Percentiles rank a stretch among this genome's conserved stretches.
Conservation (phyloP, 1,140 invertebrate genomes). For the Drosophila azteca region DNA sequence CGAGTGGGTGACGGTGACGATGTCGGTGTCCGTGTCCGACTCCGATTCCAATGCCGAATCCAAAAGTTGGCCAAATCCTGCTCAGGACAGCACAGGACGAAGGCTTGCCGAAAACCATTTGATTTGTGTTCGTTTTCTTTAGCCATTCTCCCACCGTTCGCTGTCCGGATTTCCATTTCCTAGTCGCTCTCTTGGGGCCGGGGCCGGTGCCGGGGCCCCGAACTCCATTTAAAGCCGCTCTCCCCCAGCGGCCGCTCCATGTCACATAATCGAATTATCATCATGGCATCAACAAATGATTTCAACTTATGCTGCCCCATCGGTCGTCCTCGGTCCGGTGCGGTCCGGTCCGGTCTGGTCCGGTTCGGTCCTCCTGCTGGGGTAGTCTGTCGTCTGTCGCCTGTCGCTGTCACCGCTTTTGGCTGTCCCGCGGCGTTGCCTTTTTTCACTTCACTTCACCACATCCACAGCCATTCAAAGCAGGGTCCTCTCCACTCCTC, state of each 20-base stretch:
- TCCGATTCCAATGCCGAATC: background rate
- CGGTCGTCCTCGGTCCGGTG: slow-evolving; percentile 1
- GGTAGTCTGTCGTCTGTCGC: background rate
- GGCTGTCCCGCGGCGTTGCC: slow-evolving; percentile 46
- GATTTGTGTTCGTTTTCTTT: slow-evolving; percentile 4
- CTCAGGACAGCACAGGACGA: background rate
- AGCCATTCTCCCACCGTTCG: background rate
- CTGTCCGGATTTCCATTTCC: slow-evolving; percentile 7
- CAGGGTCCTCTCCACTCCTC: slow-evolving; percentile 24
- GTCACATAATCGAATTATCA: slow-evolving; percentile 79
- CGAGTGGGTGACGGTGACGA: background rate
- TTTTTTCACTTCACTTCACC: slow-evolving; percentile 74
- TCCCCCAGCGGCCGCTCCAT: slow-evolving; percentile 34
- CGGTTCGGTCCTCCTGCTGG: slow-evolving; percentile 20
- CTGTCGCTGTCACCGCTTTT: slow-evolving; percentile 44
- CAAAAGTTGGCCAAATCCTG: slow-evolving; percentile 9
- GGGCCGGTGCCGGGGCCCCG: slow-evolving; percentile 4
- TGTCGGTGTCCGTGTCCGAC: no score
- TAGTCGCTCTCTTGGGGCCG: slow-evolving; percentile 3
- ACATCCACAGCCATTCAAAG: slow-evolving; percentile 37
- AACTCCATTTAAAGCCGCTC: slow-evolving; percentile 18
- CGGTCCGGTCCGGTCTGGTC: slow-evolving; percentile 4
- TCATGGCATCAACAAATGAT: slow-evolving; percentile 81
- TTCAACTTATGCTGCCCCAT: slow-evolving; percentile 59
- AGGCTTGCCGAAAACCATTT: background rate